These are phyloP conservation scores for Butastur rufipennis DNA, from an alignment of 2,113 vertebrate species.

Conservation along the genomic window DNA sequence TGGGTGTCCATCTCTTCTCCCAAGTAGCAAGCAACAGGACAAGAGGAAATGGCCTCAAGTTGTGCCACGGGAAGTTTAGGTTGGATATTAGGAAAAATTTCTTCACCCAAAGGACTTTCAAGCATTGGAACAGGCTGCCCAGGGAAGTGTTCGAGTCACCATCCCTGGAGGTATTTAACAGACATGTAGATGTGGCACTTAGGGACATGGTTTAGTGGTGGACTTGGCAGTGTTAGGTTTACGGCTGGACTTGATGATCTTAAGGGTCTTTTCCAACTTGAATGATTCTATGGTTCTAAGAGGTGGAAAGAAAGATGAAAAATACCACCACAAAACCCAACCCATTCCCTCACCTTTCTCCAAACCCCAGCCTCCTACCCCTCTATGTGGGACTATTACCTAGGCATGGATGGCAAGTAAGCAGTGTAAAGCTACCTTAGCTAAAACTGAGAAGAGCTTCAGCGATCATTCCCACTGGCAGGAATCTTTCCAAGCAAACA, in stretches of 20 bases:
- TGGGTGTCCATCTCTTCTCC: not conserved
- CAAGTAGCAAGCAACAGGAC: not conserved
- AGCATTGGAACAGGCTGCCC: not conserved
- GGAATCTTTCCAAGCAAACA: not conserved
- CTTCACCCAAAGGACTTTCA: not conserved
- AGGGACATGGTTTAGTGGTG: not conserved
- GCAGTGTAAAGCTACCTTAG: not conserved
- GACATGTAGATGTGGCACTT: not conserved
- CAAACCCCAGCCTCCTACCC: not conserved
- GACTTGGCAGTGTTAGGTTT: not conserved
- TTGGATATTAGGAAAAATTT: not conserved
- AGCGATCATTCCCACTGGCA: not conserved
- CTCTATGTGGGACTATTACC: not conserved
- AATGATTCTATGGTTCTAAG: not conserved
- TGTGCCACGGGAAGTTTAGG: not conserved
- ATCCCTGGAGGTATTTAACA: not conserved
- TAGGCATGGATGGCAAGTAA: not conserved
- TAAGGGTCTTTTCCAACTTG: not conserved
- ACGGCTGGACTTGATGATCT: not conserved
- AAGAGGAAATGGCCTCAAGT: not conserved
- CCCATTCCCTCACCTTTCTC: not conserved
- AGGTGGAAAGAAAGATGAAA: not conserved
- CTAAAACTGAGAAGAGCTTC: not conserved
- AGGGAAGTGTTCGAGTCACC: not conserved
- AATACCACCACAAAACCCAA: not conserved